These are phyloP conservation scores for Drosophila triauraria DNA, from an alignment of 1,140 invertebrate species.

Conservation along the genomic window DNA sequence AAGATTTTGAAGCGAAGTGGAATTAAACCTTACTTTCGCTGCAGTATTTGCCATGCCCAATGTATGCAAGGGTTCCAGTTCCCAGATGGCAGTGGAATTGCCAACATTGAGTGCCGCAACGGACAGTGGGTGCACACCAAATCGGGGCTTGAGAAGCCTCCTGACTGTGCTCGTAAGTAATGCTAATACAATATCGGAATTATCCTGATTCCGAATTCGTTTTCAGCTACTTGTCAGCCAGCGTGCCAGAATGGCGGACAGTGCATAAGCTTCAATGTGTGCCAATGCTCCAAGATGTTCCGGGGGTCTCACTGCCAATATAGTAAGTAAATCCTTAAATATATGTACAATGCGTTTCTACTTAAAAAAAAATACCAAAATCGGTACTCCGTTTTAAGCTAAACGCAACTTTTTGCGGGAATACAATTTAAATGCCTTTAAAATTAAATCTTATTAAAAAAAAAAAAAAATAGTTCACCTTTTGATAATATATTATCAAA, in stretches of 20 bases:
- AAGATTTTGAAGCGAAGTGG: not conserved
- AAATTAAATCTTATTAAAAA: too few relatives aligned
- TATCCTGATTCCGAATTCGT: not conserved
- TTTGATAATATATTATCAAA: too few relatives aligned
- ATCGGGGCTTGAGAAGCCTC: slow-evolving; percentile 86
- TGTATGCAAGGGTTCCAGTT: slow-evolving; percentile 88
- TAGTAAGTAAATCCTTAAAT: slow-evolving; percentile 86
- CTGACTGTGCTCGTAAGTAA: slow-evolving; percentile 88
- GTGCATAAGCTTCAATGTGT: slow-evolving; percentile 90
- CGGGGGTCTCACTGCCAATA: slow-evolving; percentile 92
- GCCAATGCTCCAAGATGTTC: slow-evolving; percentile 90
- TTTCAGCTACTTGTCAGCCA: slow-evolving; percentile 89
- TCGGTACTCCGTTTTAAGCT: too few relatives aligned
- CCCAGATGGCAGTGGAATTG: slow-evolving; percentile 87
- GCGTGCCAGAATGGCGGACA: slow-evolving; percentile 91
- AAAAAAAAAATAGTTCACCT: too few relatives aligned
- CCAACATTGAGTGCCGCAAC: slow-evolving; percentile 87
- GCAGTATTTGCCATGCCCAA: slow-evolving; percentile 86
- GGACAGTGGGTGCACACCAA: slow-evolving; percentile 87
- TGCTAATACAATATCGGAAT: not conserved
- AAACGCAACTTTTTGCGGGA: too few relatives aligned
- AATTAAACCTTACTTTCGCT: not conserved
- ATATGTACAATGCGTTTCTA: too few relatives aligned
- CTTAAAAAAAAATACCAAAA: too few relatives aligned
- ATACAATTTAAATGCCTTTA: too few relatives aligned